Percentiles rank a stretch among this genome's conserved stretches.
Conservation (phyloP, 1,140 invertebrate genomes). For the Sitophilus oryzae region DNA sequence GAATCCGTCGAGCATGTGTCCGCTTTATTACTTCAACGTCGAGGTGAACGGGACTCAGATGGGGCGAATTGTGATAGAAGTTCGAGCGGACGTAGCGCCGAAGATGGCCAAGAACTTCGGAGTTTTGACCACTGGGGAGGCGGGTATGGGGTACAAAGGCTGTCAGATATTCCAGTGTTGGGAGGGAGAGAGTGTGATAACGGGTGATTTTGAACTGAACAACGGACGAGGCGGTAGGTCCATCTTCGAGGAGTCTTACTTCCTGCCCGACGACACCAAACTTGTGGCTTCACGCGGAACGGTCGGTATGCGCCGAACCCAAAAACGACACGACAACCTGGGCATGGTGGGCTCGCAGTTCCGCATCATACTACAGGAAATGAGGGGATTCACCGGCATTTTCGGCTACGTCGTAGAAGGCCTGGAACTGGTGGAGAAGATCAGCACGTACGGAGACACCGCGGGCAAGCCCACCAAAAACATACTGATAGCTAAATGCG, state of each 20-base stretch:
- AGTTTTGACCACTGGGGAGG: constrained; percentile 70
- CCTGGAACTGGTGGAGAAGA: constrained; percentile 72
- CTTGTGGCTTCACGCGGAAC: constrained; percentile 68
- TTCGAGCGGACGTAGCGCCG: constrained; percentile 77
- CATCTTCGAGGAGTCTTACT: constrained; percentile 70
- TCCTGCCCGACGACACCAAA: constrained; percentile 76
- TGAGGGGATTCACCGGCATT: constrained; percentile 76
- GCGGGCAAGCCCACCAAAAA: constrained; percentile 70
- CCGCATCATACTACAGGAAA: constrained; percentile 72
- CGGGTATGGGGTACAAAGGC: constrained; percentile 71
- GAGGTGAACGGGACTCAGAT: constrained; percentile 64
- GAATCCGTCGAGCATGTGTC: constrained; percentile 54
- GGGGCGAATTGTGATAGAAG: constrained; percentile 76
- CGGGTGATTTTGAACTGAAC: constrained; percentile 74
- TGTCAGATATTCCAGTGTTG: constrained; percentile 77
- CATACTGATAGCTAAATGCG: constrained; percentile 70
- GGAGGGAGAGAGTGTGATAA: constrained; percentile 74
- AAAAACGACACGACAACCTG: constrained; percentile 71
- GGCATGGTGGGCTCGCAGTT: constrained; percentile 81
- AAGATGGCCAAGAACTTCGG: constrained; percentile 89
- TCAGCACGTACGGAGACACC: constrained; percentile 69
- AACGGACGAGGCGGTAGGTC: constrained; percentile 73
- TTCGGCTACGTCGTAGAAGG: constrained; percentile 78
- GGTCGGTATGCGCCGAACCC: constrained; percentile 76
- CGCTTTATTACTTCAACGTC: constrained; percentile 70